Evolutionary conservation across 1,140 invertebrate genomes (phyloP).

Genomic region (Drosophila azteca): DNA sequence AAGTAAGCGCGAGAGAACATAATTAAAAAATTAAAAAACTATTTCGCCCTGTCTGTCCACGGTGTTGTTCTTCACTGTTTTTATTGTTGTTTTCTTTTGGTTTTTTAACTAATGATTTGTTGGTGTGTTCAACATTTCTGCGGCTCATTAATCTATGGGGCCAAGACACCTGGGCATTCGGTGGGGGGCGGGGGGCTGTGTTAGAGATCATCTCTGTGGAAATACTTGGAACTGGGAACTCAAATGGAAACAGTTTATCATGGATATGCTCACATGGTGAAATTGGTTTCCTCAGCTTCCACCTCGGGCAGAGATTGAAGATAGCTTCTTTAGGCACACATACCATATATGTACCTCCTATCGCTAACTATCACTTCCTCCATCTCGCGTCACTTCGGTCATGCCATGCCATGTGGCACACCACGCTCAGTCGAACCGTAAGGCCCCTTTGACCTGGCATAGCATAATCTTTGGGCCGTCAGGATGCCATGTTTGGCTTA

Average conservation of each 20-base stretch:
- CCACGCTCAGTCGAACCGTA: constrained; percentile 16
- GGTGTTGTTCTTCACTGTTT: constrained; percentile 4
- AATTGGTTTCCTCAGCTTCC: no score
- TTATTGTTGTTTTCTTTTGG: no score
- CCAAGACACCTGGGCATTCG: constrained; percentile 17
- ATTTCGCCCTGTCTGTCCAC: constrained; percentile 25
- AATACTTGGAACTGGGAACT: no score
- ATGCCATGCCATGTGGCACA: constrained; percentile 29
- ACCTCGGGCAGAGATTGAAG: no score
- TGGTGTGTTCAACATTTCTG: background rate
- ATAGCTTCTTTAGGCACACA: no score
- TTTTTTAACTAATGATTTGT: constrained; percentile 10
- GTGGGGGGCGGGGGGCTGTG: no score
- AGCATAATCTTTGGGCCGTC: constrained; percentile 27
- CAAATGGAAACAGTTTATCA: no score
- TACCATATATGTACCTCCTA: background rate
- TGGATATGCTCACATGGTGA: no score
- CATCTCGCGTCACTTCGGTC: background rate
- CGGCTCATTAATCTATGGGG: constrained; percentile 16
- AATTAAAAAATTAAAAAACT: constrained; percentile 43
- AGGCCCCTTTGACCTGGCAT: constrained; percentile 32
- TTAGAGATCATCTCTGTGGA: no score
- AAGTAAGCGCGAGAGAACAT: constrained; percentile 23
- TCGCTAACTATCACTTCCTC: constrained; percentile 3
- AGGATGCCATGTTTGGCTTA: constrained; percentile 73